phyloP scores from a whole-genome alignment of 2,888 invertebrate genomes.

The Tetheella fluctuosa region DNA sequence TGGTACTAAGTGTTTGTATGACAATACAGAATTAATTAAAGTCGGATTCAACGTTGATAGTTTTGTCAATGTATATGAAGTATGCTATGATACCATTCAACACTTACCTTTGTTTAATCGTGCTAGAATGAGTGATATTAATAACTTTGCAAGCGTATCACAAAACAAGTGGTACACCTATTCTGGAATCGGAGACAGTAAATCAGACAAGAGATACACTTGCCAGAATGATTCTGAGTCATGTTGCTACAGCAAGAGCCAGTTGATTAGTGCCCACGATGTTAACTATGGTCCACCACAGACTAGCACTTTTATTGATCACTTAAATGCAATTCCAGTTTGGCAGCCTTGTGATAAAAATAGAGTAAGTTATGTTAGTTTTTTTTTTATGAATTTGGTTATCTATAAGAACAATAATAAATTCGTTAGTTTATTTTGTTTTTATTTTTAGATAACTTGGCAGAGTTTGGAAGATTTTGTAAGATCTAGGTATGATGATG shows the following conservation, averaged over 20 bases:
- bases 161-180: not conserved
- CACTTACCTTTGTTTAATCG: constrained; percentile 30
- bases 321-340: constrained; percentile 32
- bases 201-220: constrained; percentile 17
- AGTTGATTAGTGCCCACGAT: constrained; percentile 33
- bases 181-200: not conserved
- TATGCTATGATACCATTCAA: constrained; percentile 31
- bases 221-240: constrained; percentile 21
- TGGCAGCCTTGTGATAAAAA: constrained; percentile 28
- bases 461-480: constrained; percentile 22
- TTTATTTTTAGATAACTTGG: constrained; percentile 34
- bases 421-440: not conserved
- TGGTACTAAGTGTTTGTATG: constrained; percentile 24
- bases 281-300: constrained; percentile 32
- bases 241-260: constrained; percentile 36
- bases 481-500: not conserved
- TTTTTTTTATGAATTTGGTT: not conserved
- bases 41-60: constrained; percentile 30
- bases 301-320: constrained; percentile 34
- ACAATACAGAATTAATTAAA: constrained; percentile 29
- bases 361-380: constrained; percentile 20
- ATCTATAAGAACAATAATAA: not conserved
- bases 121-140: constrained; percentile 4
- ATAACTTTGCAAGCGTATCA: not conserved
- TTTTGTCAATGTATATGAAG: constrained; percentile 33